A percentile compares a stretch with the other conserved stretches of the same genome.
phyloP scores from a whole-genome alignment of 35 echinoderm and acorn worm genomes.

The Ophioderma brevispina region DNA sequence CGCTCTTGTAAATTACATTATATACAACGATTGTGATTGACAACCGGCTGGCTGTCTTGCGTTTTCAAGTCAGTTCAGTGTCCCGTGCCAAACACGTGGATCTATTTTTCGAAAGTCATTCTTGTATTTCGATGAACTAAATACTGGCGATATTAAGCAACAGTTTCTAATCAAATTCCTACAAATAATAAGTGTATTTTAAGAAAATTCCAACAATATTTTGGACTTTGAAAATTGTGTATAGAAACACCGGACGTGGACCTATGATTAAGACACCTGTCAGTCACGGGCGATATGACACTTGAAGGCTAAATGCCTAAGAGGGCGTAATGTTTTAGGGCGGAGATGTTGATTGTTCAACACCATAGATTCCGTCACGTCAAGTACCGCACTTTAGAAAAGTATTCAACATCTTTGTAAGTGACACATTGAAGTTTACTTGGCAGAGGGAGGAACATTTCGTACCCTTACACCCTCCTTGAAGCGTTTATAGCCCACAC shows the following conservation, averaged over 20 bases:
- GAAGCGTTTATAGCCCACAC: background rate
- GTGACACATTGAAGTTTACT: constrained; percentile 6
- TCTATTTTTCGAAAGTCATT: no score
- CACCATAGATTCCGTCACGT: background rate
- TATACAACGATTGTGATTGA: background rate
- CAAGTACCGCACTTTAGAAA: background rate
- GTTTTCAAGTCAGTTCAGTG: no score
- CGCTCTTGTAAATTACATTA: background rate
- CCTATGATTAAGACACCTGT: background rate
- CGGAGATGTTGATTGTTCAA: constrained; percentile 3
- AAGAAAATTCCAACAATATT: no score
- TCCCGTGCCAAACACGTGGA: no score
- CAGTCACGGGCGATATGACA: background rate
- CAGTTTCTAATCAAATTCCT: no score
- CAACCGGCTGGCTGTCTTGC: background rate
- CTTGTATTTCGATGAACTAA: no score
- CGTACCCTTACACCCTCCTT: background rate
- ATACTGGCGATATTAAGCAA: no score
- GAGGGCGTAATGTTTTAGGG: background rate
- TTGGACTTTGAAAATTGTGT: background rate
- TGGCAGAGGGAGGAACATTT: background rate
- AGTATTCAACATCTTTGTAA: background rate
- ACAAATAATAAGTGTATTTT: no score
- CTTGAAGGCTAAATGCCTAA: constrained; percentile 4
- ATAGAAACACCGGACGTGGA: background rate